A percentile compares a stretch with the other conserved stretches of the same genome.
Conservation (phyloP, 1,140 invertebrate species). For the Brachionus asplanchnoidis region DNA sequence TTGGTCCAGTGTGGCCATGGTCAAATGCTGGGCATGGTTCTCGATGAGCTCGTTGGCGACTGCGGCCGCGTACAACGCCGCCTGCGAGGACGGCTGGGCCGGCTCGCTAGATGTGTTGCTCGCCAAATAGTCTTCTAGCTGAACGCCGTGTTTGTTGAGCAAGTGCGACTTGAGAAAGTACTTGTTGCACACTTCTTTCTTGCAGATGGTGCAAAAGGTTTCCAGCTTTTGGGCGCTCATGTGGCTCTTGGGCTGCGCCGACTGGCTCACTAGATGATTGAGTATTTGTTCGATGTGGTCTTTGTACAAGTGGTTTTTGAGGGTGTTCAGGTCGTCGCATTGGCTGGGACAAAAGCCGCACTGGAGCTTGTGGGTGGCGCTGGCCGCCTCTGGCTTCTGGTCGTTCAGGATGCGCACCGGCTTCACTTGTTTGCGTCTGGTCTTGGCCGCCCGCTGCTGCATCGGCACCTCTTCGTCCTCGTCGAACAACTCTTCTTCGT, state of each 20-base stretch:
- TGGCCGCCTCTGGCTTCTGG: too few species aligned
- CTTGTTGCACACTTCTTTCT: conserved; percentile 61
- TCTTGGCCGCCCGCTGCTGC: not conserved
- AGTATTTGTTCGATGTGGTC: conserved; percentile 36
- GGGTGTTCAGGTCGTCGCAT: not conserved
- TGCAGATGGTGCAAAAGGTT: conserved; percentile 74
- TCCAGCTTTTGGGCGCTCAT: conserved; percentile 57
- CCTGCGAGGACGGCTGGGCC: not conserved
- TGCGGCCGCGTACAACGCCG: not conserved
- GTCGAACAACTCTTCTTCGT: not conserved
- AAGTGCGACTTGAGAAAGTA: conserved; percentile 49
- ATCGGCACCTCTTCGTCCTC: not conserved
- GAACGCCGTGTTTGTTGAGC: conserved; percentile 27
- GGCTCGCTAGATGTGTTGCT: conserved; percentile 13
- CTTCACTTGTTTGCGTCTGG: not conserved
- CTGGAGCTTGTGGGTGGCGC: not conserved
- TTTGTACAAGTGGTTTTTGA: conserved; percentile 38
- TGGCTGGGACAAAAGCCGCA: not conserved
- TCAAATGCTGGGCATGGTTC: conserved; percentile 14
- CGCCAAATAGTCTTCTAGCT: conserved; percentile 23
- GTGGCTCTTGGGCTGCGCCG: not conserved
- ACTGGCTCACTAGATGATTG: not conserved
- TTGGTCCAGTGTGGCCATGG: not conserved
- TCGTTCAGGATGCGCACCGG: not conserved
- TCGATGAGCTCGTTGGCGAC: conserved; percentile 21